Evolutionary conservation across 2,888 invertebrate genomes (phyloP).

Genomic region (Rhimphoctona megacephalus): DNA sequence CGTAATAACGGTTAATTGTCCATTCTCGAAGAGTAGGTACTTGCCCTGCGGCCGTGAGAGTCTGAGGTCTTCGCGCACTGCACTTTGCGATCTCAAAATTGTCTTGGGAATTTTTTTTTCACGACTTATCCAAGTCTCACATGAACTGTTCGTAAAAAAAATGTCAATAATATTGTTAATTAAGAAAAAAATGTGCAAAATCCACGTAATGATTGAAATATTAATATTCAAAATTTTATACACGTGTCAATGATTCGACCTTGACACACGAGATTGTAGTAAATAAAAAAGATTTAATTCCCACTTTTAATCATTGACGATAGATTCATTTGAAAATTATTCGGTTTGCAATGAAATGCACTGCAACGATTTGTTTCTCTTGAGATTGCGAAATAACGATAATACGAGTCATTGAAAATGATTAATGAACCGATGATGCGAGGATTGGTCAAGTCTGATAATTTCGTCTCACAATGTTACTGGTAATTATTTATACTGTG

Average conservation of each 20-base stretch:
- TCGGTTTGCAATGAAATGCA: conserved; percentile 33
- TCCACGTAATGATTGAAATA: neutral
- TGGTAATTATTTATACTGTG: conserved; percentile 40
- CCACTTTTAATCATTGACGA: neutral
- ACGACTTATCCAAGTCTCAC: neutral
- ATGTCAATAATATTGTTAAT: neutral
- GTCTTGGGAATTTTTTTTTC: conserved; percentile 47
- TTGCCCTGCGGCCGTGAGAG: conserved; percentile 76
- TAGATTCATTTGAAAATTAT: conserved; percentile 33
- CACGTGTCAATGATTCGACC: neutral
- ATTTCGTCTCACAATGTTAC: conserved; percentile 32
- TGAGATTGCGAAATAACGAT: conserved; percentile 39
- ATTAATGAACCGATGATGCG: conserved; percentile 56
- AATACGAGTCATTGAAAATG: conserved; percentile 54
- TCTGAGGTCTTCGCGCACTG: conserved; percentile 63
- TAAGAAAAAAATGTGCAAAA: neutral
- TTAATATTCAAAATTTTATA: neutral
- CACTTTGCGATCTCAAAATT: conserved; percentile 35
- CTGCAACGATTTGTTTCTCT: conserved; percentile 30
- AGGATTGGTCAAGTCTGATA: conserved; percentile 32
- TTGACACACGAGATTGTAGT: neutral
- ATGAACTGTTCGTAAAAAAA: neutral
- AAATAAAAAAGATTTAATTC: conserved; percentile 17
- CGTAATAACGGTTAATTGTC: conserved; percentile 81
- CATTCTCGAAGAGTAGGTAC: conserved; percentile 56